A percentile compares a stretch with the other conserved stretches of the same genome.
These are phyloP conservation scores for Protophormia terraenovae DNA, from an alignment of 2,888 invertebrate species.

Conservation along the genomic window DNA sequence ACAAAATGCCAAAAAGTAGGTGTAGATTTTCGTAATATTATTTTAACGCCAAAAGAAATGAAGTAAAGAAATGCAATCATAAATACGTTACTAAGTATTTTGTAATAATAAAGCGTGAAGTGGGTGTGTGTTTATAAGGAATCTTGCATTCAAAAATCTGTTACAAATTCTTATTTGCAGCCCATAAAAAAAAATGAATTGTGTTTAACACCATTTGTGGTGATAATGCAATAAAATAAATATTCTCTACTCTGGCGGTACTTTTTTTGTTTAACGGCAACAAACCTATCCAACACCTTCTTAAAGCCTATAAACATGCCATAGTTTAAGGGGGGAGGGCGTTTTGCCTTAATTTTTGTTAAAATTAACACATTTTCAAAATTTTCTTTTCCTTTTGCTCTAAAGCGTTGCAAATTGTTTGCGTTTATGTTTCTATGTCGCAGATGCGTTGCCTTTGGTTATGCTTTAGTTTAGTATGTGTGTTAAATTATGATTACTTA, in stretches of 20 bases:
- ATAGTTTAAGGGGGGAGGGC: slow-evolving; percentile 15
- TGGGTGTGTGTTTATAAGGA: slow-evolving; percentile 57
- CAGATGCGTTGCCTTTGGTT: slow-evolving; percentile 60
- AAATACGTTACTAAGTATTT: not conserved
- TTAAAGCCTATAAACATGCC: not conserved
- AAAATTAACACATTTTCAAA: slow-evolving; percentile 60
- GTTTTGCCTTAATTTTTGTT: slow-evolving; percentile 13
- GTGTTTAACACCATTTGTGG: slow-evolving; percentile 53
- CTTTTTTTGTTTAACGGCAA: not conserved
- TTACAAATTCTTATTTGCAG: slow-evolving; percentile 62
- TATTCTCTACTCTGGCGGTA: slow-evolving; percentile 1
- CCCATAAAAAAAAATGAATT: not conserved
- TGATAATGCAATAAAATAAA: slow-evolving; percentile 53
- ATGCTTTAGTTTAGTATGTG: slow-evolving; percentile 49
- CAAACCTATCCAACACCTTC: not conserved
- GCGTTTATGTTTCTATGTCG: not conserved
- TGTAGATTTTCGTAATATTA: slow-evolving; percentile 25
- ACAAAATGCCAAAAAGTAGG: slow-evolving; percentile 15
- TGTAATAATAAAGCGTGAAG: slow-evolving; percentile 60
- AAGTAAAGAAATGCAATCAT: not conserved
- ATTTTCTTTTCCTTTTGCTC: slow-evolving; percentile 4
- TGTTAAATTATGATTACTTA: slow-evolving; percentile 27
- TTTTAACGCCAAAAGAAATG: slow-evolving; percentile 24
- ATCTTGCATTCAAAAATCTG: slow-evolving; percentile 60
- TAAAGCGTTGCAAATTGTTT: slow-evolving; percentile 60